Base-by-base conservation (phyloP, 2,888 invertebrate genomes). In the Campopleginae sp. region DNA sequence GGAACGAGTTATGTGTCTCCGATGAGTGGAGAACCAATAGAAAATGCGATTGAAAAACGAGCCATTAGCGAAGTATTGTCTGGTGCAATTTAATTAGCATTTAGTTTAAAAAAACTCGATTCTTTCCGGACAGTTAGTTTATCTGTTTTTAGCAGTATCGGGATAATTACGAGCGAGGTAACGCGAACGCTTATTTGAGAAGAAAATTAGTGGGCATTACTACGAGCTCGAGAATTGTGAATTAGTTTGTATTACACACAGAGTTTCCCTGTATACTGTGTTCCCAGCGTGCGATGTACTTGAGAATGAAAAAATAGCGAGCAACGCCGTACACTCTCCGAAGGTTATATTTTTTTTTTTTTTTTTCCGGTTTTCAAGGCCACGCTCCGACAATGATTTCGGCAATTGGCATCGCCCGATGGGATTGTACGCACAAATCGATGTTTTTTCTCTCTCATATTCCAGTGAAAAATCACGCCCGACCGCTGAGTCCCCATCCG, bases 301-400 rank as follows among this genome's bases (percentile, higher is more conserved):
- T 23, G 38, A 42, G n/a, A 33, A 19, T 19, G 2, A 71, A 54
- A 48, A 71, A 71, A 71, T 19, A 31, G 31, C 31, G 6, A 33
- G n/a, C n/a, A n/a, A 19, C 17, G n/a, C 7, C 70, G 48, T 51
- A 33, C n/a, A 31, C 19, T 33, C 33, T 54, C 7, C 38, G 51
- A 54, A 71, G 38, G 33, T 54, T 33, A 51, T 33, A 19, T 14
- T 38, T 38, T n/a, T n/a, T n/a, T n/a, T n/a, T n/a, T n/a, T n/a
- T n/a, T n/a, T 38, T 31, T n/a, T 33, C 10, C 27, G 48, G 17
- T n/a, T 12, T 31, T 51, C 48, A 38, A 71, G 71, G 33, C 12
- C 51, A 19, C 42, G 65, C 12, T 33, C 5, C 4, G 71, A 19
- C 33, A 33, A 71, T 31, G 46, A 70, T 46, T 70, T 71, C 51